Evolutionary conservation across 2,113 vertebrate species (phyloP).

Genomic region (Clarias gariepinus): DNA sequence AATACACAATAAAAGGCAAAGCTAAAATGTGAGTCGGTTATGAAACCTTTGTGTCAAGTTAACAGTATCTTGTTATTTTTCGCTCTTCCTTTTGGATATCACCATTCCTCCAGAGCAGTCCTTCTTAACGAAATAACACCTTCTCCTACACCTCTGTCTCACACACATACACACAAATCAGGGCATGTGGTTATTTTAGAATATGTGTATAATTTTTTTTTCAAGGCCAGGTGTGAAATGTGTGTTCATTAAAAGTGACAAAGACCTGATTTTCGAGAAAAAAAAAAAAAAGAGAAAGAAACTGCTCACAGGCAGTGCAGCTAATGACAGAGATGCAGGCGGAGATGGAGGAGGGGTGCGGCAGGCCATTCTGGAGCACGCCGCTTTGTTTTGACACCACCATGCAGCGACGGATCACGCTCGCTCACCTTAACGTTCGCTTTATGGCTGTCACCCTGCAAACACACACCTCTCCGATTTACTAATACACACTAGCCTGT

Average conservation of each 20-base stretch:
- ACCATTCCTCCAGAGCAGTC: constrained; percentile 60
- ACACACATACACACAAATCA: constrained; percentile 46
- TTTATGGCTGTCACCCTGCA: constrained; percentile 44
- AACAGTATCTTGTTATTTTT: constrained; percentile 43
- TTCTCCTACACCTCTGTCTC: constrained; percentile 57
- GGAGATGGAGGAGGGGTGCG: constrained; percentile 19
- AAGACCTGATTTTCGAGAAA: constrained; percentile 68
- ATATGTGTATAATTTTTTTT: constrained; percentile 66
- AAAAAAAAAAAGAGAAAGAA: constrained; percentile 57
- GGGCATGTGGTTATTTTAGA: constrained; percentile 52
- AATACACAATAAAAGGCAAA: neutral
- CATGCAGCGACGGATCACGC: constrained; percentile 41
- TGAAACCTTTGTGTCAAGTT: constrained; percentile 26
- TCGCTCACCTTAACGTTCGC: constrained; percentile 38
- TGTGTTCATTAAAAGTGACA: constrained; percentile 74
- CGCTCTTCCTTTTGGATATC: constrained; percentile 44
- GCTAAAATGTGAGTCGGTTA: neutral
- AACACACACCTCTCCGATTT: constrained; percentile 34
- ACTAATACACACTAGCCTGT: constrained; percentile 39
- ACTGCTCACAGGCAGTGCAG: constrained; percentile 63
- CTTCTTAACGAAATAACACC: constrained; percentile 66
- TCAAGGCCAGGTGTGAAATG: constrained; percentile 65
- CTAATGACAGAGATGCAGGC: constrained; percentile 58
- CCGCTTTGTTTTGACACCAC: constrained; percentile 55
- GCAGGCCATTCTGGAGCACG: constrained; percentile 43